phyloP scores from a whole-genome alignment of 2,888 invertebrate species.

The Ichneumoninae sp. region DNA sequence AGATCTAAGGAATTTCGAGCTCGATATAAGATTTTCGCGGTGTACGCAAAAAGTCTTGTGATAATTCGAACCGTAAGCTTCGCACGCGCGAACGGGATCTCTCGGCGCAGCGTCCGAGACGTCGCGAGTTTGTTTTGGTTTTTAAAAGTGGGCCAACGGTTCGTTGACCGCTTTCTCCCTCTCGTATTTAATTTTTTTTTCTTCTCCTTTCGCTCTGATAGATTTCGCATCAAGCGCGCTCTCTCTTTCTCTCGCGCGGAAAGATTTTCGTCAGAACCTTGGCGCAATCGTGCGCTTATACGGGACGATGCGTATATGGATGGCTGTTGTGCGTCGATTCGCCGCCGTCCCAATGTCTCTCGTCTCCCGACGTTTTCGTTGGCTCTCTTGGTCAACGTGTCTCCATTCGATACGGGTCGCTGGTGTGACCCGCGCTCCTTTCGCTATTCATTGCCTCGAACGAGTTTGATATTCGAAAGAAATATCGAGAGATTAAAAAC shows the following conservation, averaged over 20 bases:
- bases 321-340: slow-evolving; percentile 23
- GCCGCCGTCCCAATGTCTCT: slow-evolving; percentile 23
- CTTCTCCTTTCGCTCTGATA: slow-evolving; percentile 57
- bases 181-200: slow-evolving; percentile 52
- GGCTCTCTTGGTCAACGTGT: slow-evolving; percentile 26
- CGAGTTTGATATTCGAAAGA: not conserved
- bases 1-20: not conserved
- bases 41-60: slow-evolving; percentile 29
- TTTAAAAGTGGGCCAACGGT: slow-evolving; percentile 81
- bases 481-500: not conserved
- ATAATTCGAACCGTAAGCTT: slow-evolving; percentile 58
- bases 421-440: not conserved
- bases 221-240: slow-evolving; percentile 55
- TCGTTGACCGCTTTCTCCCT: slow-evolving; percentile 73
- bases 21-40: slow-evolving; percentile 36
- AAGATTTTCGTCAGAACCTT: slow-evolving; percentile 42
- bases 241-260: not conserved
- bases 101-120: slow-evolving; percentile 57
- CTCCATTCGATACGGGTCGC: slow-evolving; percentile 7
- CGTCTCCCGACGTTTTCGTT: slow-evolving; percentile 22
- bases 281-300: slow-evolving; percentile 41
- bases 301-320: slow-evolving; percentile 13
- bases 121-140: slow-evolving; percentile 80
- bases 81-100: slow-evolving; percentile 47
- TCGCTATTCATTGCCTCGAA: not conserved